Percentiles rank a stretch among this genome's conserved stretches.
These are phyloP conservation scores for Pristiophorus japonicus DNA, from an alignment of 2,113 vertebrate genomes.

Conservation along the genomic window DNA sequence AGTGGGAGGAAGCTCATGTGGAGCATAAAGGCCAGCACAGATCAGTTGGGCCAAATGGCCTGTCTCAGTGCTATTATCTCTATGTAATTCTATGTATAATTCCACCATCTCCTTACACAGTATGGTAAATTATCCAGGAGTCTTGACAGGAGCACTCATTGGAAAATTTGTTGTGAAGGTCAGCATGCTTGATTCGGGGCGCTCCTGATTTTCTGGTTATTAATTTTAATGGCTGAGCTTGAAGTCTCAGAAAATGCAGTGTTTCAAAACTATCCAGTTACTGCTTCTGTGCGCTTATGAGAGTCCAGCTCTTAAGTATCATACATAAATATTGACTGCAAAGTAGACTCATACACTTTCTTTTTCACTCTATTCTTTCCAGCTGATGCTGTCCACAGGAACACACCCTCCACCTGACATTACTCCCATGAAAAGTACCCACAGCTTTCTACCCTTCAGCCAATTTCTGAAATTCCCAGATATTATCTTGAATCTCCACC, in stretches of 20 bases:
- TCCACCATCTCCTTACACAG: not conserved
- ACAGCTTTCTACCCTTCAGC: not conserved
- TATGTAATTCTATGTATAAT: not conserved
- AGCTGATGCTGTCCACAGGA: not conserved
- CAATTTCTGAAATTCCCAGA: not conserved
- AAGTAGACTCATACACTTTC: not conserved
- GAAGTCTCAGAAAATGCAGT: not conserved
- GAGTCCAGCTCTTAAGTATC: not conserved
- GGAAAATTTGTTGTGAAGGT: not conserved
- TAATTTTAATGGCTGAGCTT: not conserved
- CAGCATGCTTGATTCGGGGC: not conserved
- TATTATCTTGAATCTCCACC: not conserved
- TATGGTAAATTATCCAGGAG: not conserved
- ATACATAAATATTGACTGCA: not conserved
- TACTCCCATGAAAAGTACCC: not conserved
- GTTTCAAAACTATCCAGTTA: not conserved
- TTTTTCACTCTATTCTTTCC: not conserved
- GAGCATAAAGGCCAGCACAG: not conserved
- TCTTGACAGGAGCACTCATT: not conserved
- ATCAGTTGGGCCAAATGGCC: not conserved
- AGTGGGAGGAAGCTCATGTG: not conserved
- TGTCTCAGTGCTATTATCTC: not conserved
- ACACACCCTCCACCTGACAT: not conserved
- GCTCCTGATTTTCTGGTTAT: not conserved
- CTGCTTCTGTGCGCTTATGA: not conserved